A percentile compares a stretch with the other conserved stretches of the same genome.
phyloP scores from a whole-genome alignment of 2,888 invertebrate genomes.

The Ethmia dodecea region DNA sequence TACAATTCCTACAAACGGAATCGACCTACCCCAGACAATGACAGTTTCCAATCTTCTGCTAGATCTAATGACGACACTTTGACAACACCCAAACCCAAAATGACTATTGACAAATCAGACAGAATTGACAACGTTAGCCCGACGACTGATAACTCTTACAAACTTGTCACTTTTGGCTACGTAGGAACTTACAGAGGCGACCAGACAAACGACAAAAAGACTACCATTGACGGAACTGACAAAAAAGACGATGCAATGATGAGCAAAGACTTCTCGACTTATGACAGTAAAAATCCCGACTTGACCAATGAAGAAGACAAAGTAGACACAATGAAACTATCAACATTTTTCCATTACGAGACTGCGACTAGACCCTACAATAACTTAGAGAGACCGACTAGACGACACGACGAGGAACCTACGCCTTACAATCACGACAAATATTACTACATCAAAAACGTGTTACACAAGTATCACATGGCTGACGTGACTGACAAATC shows the following conservation, averaged over 20 bases:
- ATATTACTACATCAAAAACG: slow-evolving; percentile 65
- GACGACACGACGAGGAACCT: slow-evolving; percentile 53
- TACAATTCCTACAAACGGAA: slow-evolving; percentile 41
- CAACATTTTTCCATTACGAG: slow-evolving; percentile 62
- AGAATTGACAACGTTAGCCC: slow-evolving; percentile 25
- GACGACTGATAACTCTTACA: slow-evolving; percentile 60
- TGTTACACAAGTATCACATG: slow-evolving; percentile 57
- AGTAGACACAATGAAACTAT: slow-evolving; percentile 41
- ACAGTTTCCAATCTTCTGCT: slow-evolving; percentile 48
- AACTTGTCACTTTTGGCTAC: slow-evolving; percentile 69
- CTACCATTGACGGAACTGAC: slow-evolving; percentile 17
- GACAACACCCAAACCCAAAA: slow-evolving; percentile 22
- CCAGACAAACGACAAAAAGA: slow-evolving; percentile 20
- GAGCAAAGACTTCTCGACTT: slow-evolving; percentile 58
- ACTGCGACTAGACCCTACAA: slow-evolving; percentile 59
- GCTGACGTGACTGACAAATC: slow-evolving; percentile 24
- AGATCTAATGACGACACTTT: slow-evolving; percentile 50
- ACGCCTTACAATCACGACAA: slow-evolving; percentile 39
- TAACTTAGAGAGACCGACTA: slow-evolving; percentile 52
- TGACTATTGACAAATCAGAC: slow-evolving; percentile 29
- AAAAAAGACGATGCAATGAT: slow-evolving; percentile 30
- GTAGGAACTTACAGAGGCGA: slow-evolving; percentile 64
- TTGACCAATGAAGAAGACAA: slow-evolving; percentile 9
- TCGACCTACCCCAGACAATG: slow-evolving; percentile 40
- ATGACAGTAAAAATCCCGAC: slow-evolving; percentile 31